phyloP scores from a whole-genome alignment of 30 jellyfish, hydroid and myxozoan genomes.

The Cassiopea andromeda region DNA sequence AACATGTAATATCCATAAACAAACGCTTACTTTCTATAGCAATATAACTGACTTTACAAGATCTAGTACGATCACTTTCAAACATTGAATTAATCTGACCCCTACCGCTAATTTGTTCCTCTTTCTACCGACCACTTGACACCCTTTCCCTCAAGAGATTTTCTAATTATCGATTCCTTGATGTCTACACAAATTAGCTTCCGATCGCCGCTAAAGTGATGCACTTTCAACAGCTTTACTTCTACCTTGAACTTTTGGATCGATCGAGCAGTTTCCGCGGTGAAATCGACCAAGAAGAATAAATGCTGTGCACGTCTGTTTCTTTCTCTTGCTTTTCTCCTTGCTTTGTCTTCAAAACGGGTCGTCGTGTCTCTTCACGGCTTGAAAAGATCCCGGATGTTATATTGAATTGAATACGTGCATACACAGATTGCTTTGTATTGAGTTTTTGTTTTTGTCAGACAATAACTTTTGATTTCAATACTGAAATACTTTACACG shows the following conservation, averaged over 20 bases:
- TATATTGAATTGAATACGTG: conserved; percentile 27
- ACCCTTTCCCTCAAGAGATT: background rate
- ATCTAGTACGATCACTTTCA: background rate
- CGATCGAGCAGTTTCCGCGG: background rate
- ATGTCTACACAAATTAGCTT: background rate
- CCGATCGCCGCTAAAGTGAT: background rate
- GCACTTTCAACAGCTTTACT: background rate
- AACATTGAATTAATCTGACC: background rate
- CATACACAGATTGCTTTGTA: background rate
- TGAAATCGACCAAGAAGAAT: background rate
- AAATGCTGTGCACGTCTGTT: background rate
- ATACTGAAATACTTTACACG: too few species aligned
- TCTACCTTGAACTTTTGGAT: background rate
- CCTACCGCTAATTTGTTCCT: background rate
- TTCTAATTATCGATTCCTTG: background rate
- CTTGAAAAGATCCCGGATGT: conserved; percentile 36
- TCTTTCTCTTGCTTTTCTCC: conserved; percentile 4
- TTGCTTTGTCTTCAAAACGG: conserved; percentile 14
- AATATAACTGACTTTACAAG: background rate
- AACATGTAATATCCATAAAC: background rate
- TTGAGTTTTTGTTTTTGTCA: background rate
- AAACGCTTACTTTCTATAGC: background rate
- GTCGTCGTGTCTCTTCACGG: conserved; percentile 41
- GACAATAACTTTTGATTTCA: too few species aligned
- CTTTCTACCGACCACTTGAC: background rate